Evolutionary conservation across 2,113 vertebrate species (phyloP), one percentile per base, ranked within the genome.

Genomic region (Felis catus): DNA sequence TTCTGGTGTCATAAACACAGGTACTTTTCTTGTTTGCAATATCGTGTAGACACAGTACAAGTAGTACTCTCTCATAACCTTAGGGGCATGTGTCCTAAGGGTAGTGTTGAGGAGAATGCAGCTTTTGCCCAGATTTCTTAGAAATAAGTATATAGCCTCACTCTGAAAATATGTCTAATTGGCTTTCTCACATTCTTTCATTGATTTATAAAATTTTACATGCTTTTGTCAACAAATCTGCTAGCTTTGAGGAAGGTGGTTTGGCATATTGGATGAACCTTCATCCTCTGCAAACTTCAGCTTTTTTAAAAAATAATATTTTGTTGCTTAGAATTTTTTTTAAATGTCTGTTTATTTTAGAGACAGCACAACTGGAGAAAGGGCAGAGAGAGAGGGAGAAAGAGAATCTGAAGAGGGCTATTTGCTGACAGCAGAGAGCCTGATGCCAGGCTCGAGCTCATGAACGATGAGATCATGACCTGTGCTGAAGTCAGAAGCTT

Each of bases 1-100:
- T 82, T 95, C 85, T 48, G 97, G 97, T 76, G 31, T 95, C 85
- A 1, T 98, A 16, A 84, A 76, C 58, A 95, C 96, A 97, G 96
- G 96, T 97, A 94, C 55, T 51, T 74, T 48, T 29, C 65, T 83
- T 18, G 41, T 21, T 48, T n/a, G 15, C 16, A 10, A 1, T n/a
- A 14, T 16, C 41, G 3, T 33, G 11, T 14, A 55, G 25, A 31
- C 29, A 8, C 23, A 74, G 21, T 41, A 5, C 23, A 27, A 61
- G 7, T 10, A 19, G 15, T 16, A 5, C 45, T 80, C 41, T 89
- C 39, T 33, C 45, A 25, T 5, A 65, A 36, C 8, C 39, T 48
- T 51, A 10, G 23, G 51, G 33, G 3, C 25, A 25, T 14, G 14
- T 41, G 19, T 68, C n/a, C 14, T 39, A 51, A 31, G 29, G 63